Evolutionary conservation across 1,140 invertebrate genomes (phyloP).

Genomic region (Drusus annulatus): DNA sequence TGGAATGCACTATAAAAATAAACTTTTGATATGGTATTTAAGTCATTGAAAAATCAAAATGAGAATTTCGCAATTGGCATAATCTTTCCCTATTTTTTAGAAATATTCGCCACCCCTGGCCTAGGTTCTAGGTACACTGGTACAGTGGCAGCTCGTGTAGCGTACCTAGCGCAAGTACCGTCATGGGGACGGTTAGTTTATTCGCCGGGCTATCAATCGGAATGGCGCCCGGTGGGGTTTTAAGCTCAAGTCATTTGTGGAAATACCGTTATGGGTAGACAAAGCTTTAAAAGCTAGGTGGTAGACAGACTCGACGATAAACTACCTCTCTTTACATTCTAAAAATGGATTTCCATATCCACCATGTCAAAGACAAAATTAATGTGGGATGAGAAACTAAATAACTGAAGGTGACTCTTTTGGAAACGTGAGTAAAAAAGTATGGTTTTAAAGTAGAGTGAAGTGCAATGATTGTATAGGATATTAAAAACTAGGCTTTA

Average conservation of each 20-base stretch:
- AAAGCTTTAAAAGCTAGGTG: constrained; percentile 4
- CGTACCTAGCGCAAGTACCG: background rate
- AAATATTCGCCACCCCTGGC: background rate
- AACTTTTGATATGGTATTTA: background rate
- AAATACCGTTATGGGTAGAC: constrained; percentile 27
- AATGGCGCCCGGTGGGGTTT: constrained; percentile 29
- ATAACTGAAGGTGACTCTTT: too few species aligned
- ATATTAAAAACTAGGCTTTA: too few species aligned
- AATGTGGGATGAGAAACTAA: too few species aligned
- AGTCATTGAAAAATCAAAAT: too few species aligned
- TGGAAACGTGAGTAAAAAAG: too few species aligned
- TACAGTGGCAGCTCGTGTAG: background rate
- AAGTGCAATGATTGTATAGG: too few species aligned
- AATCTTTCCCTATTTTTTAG: too few species aligned
- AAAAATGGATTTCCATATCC: too few species aligned
- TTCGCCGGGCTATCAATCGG: constrained; percentile 29
- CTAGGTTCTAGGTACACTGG: background rate
- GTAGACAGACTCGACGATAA: background rate
- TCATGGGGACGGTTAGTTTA: constrained; percentile 38
- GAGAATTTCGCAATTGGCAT: too few species aligned
- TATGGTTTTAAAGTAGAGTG: too few species aligned
- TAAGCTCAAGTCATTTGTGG: constrained; percentile 22
- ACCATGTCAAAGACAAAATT: too few species aligned
- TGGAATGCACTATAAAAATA: too few species aligned
- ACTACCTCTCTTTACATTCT: background rate